phyloP scores from a whole-genome alignment of 2,888 invertebrate species.

The Chrysina gloriosa region DNA sequence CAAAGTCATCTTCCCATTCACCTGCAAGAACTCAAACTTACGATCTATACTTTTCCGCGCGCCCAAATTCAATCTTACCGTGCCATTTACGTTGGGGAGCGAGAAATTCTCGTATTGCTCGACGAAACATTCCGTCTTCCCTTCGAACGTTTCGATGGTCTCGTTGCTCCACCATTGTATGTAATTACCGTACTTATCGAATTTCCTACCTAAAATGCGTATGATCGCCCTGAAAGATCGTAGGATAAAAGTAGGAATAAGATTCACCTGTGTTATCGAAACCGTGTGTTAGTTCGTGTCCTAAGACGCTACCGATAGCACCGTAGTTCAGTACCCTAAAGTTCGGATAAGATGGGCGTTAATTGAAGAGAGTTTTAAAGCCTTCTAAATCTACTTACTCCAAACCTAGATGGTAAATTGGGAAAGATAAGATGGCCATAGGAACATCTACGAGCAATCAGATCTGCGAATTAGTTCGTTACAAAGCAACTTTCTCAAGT shows the following conservation, averaged over 20 bases:
- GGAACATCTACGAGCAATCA: conserved; percentile 80
- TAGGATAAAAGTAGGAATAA: conserved; percentile 68
- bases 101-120: conserved; percentile 82
- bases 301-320: conserved; percentile 81
- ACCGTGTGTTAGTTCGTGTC: conserved; percentile 77
- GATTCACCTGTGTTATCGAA: conserved; percentile 77
- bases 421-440: conserved; percentile 84
- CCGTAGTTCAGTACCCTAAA: conserved; percentile 88
- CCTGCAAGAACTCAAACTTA: no score
- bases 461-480: no score
- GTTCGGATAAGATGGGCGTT: conserved; percentile 51
- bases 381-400: conserved; percentile 77
- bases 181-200: conserved; percentile 86
- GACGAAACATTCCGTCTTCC: conserved; percentile 85
- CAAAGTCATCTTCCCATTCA: conserved; percentile 80
- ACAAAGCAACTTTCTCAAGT: no score
- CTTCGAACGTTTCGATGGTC: conserved; percentile 80
- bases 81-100: conserved; percentile 71
- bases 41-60: no score
- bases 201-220: conserved; percentile 75
- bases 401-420: conserved; percentile 85
- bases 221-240: neutral
- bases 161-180: conserved; percentile 91
- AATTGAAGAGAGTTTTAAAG: no score
- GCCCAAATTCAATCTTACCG: conserved; percentile 69